Conservation (phyloP, 2,888 invertebrate species). For the Oligia fasciuncula region DNA sequence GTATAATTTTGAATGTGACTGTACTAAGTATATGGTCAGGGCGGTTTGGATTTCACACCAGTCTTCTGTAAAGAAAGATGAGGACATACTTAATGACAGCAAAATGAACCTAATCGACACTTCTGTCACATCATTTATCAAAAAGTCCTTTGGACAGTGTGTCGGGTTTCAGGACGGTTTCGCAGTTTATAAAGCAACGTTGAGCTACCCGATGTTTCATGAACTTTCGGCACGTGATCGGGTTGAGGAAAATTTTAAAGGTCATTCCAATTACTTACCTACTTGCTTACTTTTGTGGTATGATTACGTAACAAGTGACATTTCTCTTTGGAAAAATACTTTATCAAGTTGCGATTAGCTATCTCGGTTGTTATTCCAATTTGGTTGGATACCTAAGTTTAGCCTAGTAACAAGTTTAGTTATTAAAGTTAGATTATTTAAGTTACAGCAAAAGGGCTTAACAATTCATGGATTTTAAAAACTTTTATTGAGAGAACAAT, state of each 20-base stretch:
- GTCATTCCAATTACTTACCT: slow-evolving; percentile 4
- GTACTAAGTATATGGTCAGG: slow-evolving; percentile 48
- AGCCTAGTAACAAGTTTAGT: neutral
- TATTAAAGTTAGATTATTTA: neutral
- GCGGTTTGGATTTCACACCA: slow-evolving; percentile 16
- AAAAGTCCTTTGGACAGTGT: slow-evolving; percentile 1
- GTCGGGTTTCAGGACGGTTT: neutral
- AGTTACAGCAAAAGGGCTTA: too few relatives aligned
- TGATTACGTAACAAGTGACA: slow-evolving; percentile 10
- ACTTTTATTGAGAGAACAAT: neutral
- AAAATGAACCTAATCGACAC: slow-evolving; percentile 30
- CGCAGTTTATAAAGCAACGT: neutral
- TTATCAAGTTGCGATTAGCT: neutral
- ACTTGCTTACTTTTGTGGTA: neutral
- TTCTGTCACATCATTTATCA: neutral
- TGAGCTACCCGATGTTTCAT: slow-evolving; percentile 10
- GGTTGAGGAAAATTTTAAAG: slow-evolving; percentile 28
- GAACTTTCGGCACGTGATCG: slow-evolving; percentile 23
- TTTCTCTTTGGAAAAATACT: neutral
- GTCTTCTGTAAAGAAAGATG: slow-evolving; percentile 10
- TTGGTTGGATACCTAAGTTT: neutral
- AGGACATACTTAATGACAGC: slow-evolving; percentile 1
- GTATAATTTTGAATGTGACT: slow-evolving; percentile 53
- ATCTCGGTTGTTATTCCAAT: neutral
- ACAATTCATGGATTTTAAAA: too few relatives aligned